Evolutionary conservation across 92 coral and sea anemone genomes (phyloP).

Genomic region (Epizoanthus stellaris): DNA sequence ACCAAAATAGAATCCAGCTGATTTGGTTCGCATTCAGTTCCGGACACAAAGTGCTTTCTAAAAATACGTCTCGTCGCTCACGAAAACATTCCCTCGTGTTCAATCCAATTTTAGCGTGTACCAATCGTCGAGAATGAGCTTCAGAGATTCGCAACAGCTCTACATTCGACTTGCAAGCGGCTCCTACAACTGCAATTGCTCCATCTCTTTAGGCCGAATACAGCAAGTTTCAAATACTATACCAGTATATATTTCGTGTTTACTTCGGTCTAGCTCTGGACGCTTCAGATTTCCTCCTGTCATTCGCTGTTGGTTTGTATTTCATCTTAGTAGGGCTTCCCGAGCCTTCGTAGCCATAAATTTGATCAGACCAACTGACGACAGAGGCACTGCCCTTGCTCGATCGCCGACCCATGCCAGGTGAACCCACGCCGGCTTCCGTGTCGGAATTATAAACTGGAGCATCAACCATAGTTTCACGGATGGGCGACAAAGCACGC

Average conservation of each 20-base stretch:
- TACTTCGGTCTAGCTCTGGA: conserved; percentile 80
- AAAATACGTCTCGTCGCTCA: conserved; percentile 9
- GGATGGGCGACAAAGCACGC: conserved; percentile 93
- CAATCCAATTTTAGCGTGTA: background rate
- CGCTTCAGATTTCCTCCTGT: conserved; percentile 76
- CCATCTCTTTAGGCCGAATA: conserved; percentile 16
- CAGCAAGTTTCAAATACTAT: conserved; percentile 29
- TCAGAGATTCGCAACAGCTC: background rate
- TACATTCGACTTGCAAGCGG: background rate
- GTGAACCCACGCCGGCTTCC: conserved; percentile 72
- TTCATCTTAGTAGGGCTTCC: conserved; percentile 85
- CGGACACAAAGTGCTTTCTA: conserved; percentile 23
- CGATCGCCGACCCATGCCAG: conserved; percentile 73
- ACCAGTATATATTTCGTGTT: background rate
- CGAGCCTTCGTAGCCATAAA: conserved; percentile 72
- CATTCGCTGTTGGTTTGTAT: conserved; percentile 63
- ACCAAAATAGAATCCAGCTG: conserved; percentile 43
- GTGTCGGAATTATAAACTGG: conserved; percentile 66
- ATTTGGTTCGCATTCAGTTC: conserved; percentile 5
- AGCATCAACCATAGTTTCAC: conserved; percentile 74
- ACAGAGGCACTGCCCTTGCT: conserved; percentile 86
- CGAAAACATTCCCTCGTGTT: background rate
- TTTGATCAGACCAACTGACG: conserved; percentile 99
- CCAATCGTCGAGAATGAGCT: background rate
- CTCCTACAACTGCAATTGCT: background rate